These are phyloP conservation scores for Drosophila paracracens DNA, from an alignment of 2,888 invertebrate species.

Conservation along the genomic window DNA sequence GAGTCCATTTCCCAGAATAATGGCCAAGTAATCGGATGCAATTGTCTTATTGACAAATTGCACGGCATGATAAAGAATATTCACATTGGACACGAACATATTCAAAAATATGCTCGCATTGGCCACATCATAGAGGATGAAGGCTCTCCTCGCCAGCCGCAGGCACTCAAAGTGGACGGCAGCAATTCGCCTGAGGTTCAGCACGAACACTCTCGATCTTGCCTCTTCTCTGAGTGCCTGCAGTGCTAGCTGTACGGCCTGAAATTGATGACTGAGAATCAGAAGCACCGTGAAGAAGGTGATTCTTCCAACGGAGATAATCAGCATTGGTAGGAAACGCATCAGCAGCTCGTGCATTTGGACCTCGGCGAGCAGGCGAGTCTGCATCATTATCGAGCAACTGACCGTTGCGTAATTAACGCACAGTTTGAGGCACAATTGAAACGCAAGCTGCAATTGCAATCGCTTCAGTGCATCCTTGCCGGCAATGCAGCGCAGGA, in stretches of 20 bases:
- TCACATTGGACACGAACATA: constrained; percentile 52
- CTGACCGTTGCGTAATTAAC: constrained; percentile 30
- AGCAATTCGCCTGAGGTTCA: constrained; percentile 18
- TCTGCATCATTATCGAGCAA: constrained; percentile 43
- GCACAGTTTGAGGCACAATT: constrained; percentile 24
- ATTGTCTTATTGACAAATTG: constrained; percentile 47
- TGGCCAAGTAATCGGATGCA: constrained; percentile 11
- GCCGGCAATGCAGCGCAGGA: constrained; percentile 21
- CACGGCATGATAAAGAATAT: constrained; percentile 63
- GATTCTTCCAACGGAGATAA: constrained; percentile 23
- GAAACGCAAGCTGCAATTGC: constrained; percentile 31
- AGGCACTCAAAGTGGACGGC: constrained; percentile 50
- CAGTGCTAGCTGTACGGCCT: constrained; percentile 50
- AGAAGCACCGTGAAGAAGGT: constrained; percentile 44
- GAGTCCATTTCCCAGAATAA: constrained; percentile 38
- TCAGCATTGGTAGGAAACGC: constrained; percentile 2
- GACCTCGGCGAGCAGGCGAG: neutral
- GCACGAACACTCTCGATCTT: neutral
- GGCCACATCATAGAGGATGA: constrained; percentile 39
- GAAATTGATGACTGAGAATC: constrained; percentile 62
- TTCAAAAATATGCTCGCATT: constrained; percentile 39
- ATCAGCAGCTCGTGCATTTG: neutral
- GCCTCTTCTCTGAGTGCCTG: constrained; percentile 3
- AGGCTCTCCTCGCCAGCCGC: constrained; percentile 34
- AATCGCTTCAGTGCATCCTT: constrained; percentile 20